These are phyloP conservation scores for Agriotes lineatus DNA, from an alignment of 2,888 invertebrate species.

Conservation along the genomic window DNA sequence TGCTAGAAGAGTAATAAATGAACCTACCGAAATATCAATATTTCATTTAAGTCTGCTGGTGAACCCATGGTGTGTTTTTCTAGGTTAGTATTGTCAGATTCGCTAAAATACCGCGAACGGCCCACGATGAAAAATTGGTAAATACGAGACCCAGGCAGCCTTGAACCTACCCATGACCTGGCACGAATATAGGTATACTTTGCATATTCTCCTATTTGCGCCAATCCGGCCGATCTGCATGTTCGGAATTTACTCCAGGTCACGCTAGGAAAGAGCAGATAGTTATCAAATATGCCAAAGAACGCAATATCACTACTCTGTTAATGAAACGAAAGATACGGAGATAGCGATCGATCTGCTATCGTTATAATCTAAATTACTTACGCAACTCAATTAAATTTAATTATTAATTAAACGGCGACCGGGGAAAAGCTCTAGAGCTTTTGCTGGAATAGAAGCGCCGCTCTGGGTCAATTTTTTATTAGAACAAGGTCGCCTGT, in stretches of 20 bases:
- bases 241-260: slow-evolving; percentile 29
- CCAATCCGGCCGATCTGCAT: slow-evolving; percentile 31
- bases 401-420: background rate
- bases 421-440: no score
- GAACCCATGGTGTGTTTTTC: slow-evolving; percentile 8
- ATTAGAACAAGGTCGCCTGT: slow-evolving; percentile 27
- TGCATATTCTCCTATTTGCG: slow-evolving; percentile 30
- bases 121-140: background rate
- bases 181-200: slow-evolving; percentile 30
- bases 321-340: background rate
- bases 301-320: background rate
- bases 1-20: background rate
- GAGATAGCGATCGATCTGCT: background rate
- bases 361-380: no score
- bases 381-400: no score
- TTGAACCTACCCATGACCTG: slow-evolving; percentile 42
- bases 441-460: no score
- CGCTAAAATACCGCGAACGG: background rate
- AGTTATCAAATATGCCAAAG: slow-evolving; percentile 17
- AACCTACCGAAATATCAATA: background rate
- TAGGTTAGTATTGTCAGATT: slow-evolving; percentile 15
- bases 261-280: slow-evolving; percentile 31
- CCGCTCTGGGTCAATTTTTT: slow-evolving; percentile 8
- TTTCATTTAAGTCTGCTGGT: background rate
- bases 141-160: slow-evolving; percentile 10